These are phyloP conservation scores for Aphelenchoides bicaudatus DNA, from an alignment of 2,888 invertebrate species.

Conservation along the genomic window DNA sequence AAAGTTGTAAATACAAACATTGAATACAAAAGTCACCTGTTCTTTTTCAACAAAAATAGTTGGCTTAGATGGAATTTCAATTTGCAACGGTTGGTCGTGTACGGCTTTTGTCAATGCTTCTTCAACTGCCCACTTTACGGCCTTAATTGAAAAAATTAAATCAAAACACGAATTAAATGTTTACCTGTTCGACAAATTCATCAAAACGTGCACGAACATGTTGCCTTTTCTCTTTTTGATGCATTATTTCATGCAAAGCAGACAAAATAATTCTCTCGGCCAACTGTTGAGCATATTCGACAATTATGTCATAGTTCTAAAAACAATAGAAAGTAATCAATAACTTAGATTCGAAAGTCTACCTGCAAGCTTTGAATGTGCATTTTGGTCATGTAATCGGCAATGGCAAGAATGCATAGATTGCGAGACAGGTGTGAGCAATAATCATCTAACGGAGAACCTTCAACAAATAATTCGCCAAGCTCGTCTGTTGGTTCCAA, in stretches of 20 bases:
- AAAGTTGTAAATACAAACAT: no score
- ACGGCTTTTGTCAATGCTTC: neutral
- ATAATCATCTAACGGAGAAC: constrained; percentile 20
- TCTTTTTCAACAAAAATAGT: no score
- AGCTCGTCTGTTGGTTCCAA: constrained; percentile 2
- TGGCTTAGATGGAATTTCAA: no score
- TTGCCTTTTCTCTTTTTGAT: neutral
- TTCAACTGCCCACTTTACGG: constrained; percentile 2
- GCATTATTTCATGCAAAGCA: neutral
- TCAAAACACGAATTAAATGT: no score
- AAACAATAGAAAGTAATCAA: no score
- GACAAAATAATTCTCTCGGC: neutral
- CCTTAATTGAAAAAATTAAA: no score
- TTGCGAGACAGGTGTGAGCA: constrained; percentile 15
- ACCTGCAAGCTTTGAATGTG: neutral
- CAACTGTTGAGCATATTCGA: constrained; percentile 8
- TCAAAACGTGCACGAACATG: no score
- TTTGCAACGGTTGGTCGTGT: constrained; percentile 8
- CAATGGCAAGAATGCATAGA: constrained; percentile 13
- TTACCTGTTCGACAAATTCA: no score
- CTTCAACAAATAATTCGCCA: constrained; percentile 6
- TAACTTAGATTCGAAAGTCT: no score
- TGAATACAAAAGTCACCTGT: no score
- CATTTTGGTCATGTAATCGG: constrained; percentile 7
- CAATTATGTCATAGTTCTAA: constrained; percentile 3